Conservation (phyloP, 1,140 invertebrate species). For the Pollicipes pollicipes region DNA sequence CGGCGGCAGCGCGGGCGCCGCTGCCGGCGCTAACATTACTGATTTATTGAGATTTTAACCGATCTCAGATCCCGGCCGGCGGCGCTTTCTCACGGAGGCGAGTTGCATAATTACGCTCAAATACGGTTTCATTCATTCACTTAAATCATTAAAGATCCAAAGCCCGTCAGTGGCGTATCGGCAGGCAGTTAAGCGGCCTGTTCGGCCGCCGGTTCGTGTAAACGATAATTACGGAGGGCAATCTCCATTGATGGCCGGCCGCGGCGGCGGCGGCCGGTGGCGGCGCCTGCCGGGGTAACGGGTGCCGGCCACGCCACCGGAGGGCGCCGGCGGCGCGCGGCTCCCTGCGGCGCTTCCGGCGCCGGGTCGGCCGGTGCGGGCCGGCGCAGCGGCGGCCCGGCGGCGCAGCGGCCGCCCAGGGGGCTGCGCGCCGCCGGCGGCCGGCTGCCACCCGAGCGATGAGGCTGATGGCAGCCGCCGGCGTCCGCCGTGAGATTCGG, state of each 20-base stretch:
- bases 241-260: too few relatives aligned
- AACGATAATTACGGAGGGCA: not conserved
- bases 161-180: not conserved
- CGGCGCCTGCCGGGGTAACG: not conserved
- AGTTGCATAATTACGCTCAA: not conserved
- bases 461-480: too few relatives aligned
- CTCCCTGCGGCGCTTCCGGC: not conserved
- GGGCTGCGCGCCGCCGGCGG: too few relatives aligned
- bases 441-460: too few relatives aligned
- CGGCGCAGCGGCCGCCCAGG: too few relatives aligned
- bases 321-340: too few relatives aligned
- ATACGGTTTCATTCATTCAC: slow-evolving; percentile 2
- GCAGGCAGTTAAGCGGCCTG: not conserved
- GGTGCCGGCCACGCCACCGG: not conserved
- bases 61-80: not conserved
- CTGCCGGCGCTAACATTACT: not conserved
- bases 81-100: not conserved
- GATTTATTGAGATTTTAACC: not conserved
- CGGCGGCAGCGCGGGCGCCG: too few relatives aligned
- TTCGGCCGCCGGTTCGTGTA: not conserved
- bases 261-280: too few relatives aligned
- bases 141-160: slow-evolving; percentile 2
- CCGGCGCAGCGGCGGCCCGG: too few relatives aligned
- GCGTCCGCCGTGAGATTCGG: too few relatives aligned
- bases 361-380: too few relatives aligned